Evolutionary conservation across 2,113 vertebrate genomes (phyloP), one percentile per base, ranked within the genome.

Genomic region (Brienomyrus brachyistius): DNA sequence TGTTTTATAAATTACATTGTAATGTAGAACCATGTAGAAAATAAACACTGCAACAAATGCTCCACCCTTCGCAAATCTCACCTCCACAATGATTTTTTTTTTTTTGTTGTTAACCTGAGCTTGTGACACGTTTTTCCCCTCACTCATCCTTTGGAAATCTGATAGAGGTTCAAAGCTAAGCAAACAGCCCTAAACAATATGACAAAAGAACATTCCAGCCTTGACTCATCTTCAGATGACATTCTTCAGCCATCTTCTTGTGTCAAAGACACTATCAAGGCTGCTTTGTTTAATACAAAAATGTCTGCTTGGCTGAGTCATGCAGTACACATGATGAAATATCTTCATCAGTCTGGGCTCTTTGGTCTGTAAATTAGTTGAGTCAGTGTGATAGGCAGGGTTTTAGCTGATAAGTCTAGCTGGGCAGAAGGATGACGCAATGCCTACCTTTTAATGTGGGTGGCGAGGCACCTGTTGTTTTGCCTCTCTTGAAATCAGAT

Each of bases 241-340:
- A 95, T 95, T 95, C 93, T 93, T 94, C 93, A 93, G 93, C 92
- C 93, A 92, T 84, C n/a, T 54, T 90, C 15, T 48, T 87, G 77
- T 56, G 93, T 92, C 92, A 89, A 93, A 92, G 93, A 93, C 86
- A 90, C 90, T 87, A 94, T 94, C 93, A 95, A 95, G 93, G 93
- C 89, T 35, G 93, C 94, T 95, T 95, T 95, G 94, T 95, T 94
- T 92, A 87, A 92, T 80, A 89, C 59, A 66, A n/a, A 86, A 87
- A 85, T 74, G 27, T 89, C 15, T 89, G 31, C 85, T 88, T 91
- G 90, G 84, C 90, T 82, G 31, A 17, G 88, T n/a, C 54, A n/a
- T 74, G n/a, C 50, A 54, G 85, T 54, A 56, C 23, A 27, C 90
- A 91, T 88, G 50, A 91, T 92, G 92, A 92, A 92, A 94, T 89